Evolutionary conservation across 2,113 vertebrate genomes (phyloP).

Genomic region (Dicrurus megarhynchus): DNA sequence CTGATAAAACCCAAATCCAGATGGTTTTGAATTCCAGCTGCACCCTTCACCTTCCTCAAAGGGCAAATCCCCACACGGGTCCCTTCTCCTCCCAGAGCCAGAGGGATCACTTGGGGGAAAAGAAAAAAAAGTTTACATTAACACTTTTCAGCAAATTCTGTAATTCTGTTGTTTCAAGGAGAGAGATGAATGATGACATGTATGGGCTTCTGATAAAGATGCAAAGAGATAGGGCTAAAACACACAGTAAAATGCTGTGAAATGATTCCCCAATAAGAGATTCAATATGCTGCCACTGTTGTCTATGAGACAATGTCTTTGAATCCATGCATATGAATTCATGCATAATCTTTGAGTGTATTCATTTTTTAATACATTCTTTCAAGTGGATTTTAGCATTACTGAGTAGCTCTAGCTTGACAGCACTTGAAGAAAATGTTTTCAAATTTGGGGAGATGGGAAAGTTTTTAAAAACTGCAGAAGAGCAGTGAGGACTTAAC

Average conservation of each 20-base stretch:
- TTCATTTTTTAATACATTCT: slow-evolving; percentile 53
- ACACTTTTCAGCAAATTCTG: slow-evolving; percentile 29
- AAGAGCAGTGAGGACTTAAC: background rate
- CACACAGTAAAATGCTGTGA: slow-evolving; percentile 1
- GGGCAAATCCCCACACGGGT: background rate
- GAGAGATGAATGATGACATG: slow-evolving; percentile 51
- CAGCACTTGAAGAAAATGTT: slow-evolving; percentile 28
- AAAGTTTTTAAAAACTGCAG: background rate
- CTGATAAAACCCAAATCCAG: background rate
- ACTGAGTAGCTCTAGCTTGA: slow-evolving; percentile 15
- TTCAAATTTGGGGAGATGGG: slow-evolving; percentile 5
- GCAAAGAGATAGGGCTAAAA: slow-evolving; percentile 52
- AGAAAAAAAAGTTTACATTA: background rate
- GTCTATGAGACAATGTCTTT: slow-evolving; percentile 47
- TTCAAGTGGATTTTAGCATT: slow-evolving; percentile 45
- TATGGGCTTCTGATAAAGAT: slow-evolving; percentile 62
- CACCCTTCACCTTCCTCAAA: background rate
- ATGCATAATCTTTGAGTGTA: slow-evolving; percentile 24
- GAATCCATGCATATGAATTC: slow-evolving; percentile 58
- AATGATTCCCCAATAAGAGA: slow-evolving; percentile 12
- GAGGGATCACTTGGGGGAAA: background rate
- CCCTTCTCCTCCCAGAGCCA: background rate
- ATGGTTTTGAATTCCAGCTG: background rate
- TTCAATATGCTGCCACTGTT: slow-evolving; percentile 49
- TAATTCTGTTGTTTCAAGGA: slow-evolving; percentile 13